Evolutionary conservation across 2,888 invertebrate genomes (phyloP), one percentile per base, ranked within the genome.

Genomic region (Papilio protenor): DNA sequence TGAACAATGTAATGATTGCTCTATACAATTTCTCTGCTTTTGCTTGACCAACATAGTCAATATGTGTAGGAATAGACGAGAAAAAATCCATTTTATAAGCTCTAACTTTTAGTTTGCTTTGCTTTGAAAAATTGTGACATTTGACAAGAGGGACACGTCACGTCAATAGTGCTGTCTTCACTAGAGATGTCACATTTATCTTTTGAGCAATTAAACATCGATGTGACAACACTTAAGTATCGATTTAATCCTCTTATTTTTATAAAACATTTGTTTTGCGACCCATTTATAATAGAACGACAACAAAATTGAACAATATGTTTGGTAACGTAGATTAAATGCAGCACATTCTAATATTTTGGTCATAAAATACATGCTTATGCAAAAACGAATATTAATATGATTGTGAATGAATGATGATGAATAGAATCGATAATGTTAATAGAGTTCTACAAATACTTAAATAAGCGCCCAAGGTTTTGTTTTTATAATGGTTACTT

Each of bases 1-100:
- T 98, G 94, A 98, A 99, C 69, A 98, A 89, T 14, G 98, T 96
- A 79, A 99, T 98, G 76, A 99, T 98, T 18, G 98, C 96, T 87
- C 99, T 96, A 70, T 98, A 99, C 77, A 98, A 93, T 87, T 96
- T 97, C 90, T 99, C 99, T 1, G 99, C 98, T 89, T 96, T 96
- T 18, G 97, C 97, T 93, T 99, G 98, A 0, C 98, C 98, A 80
- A 97, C 98, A 91, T 97, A 99, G 88, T 99, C 98, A 81, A 95
- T 94, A 73, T 95, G 95, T 2, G 95, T 95, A 8, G 95, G 95
- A 81, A 95, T 94, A 14, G 94, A 94, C 59, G 91, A 87, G 77
- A 95, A 94, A 85, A 93, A 92, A 84, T 95, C 94, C 95, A 95
- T 95, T 79, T 81, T 88, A 14, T 45, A 75, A 40, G 49, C n/a